phyloP scores from a whole-genome alignment of 2,797 vertebrate species.

The Xyrichtys novacula region DNA sequence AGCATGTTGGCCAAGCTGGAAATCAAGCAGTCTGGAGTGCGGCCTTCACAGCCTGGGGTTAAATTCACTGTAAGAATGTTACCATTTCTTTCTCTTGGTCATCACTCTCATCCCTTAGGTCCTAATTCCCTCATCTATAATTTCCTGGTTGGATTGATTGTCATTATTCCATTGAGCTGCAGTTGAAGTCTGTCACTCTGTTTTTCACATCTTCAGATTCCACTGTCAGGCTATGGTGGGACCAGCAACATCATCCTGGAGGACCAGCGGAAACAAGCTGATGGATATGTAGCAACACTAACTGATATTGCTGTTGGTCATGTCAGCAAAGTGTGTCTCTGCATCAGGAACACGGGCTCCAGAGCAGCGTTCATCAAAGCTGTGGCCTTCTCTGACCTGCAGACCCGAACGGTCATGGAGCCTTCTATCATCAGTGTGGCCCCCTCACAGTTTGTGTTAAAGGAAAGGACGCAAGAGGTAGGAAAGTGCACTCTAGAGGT shows the following conservation, averaged over 20 bases:
- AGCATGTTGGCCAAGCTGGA: conserved; percentile 96
- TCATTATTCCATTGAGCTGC: rapidly evolving
- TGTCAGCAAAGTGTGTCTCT: conserved; percentile 86
- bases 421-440: conserved; percentile 85
- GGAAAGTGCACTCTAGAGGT: conserved; percentile 1
- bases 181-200: not conserved
- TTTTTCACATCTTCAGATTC: conserved; percentile 86
- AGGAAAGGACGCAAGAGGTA: conserved; percentile 92
- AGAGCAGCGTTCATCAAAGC: conserved; percentile 94
- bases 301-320: conserved; percentile 77
- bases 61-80: conserved; percentile 93
- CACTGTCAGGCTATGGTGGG: conserved; percentile 96
- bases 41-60: conserved; percentile 89
- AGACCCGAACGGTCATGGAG: conserved; percentile 82
- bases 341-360: conserved; percentile 91
- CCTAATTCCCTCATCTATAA: not conserved
- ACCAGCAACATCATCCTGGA: conserved; percentile 94
- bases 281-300: conserved; percentile 88
- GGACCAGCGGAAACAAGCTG: conserved; percentile 90
- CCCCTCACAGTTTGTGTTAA: conserved; percentile 94
- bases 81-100: not conserved
- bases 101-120: not conserved
- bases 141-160: not conserved
- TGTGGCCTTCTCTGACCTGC: conserved; percentile 86
- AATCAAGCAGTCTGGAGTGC: conserved; percentile 93